Evolutionary conservation across 2,113 vertebrate species (phyloP).

Genomic region (Chlorodrepanis virens): DNA sequence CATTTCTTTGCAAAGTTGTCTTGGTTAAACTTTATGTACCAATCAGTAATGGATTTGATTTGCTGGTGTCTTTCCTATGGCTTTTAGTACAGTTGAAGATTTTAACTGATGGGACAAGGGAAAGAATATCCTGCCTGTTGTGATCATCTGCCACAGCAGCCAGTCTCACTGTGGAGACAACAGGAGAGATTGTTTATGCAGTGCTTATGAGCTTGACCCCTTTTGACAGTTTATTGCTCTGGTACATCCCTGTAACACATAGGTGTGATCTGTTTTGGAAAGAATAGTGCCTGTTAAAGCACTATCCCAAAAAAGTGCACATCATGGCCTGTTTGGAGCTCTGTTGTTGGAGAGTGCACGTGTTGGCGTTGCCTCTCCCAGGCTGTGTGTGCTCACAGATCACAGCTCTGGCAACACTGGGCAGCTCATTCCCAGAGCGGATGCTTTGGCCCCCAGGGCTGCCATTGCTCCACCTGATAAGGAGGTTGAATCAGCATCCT

Average conservation of each 20-base stretch:
- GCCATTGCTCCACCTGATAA: neutral
- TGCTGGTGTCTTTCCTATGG: neutral
- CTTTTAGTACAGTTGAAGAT: neutral
- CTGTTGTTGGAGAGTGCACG: accelerated
- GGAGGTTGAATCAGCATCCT: neutral
- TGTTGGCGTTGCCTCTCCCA: neutral
- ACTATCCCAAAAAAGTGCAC: neutral
- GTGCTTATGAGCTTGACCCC: neutral
- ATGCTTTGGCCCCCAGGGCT: neutral
- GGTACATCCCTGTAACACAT: neutral
- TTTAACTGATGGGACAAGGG: neutral
- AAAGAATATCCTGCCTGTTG: neutral
- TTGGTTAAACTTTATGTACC: neutral
- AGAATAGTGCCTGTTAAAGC: neutral
- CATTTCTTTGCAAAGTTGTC: neutral
- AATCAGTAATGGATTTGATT: neutral
- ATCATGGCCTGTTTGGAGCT: neutral
- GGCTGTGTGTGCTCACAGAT: neutral
- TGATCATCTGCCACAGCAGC: neutral
- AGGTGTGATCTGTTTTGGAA: neutral
- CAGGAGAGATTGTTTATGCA: neutral
- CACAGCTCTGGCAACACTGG: accelerated
- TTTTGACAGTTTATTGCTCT: neutral
- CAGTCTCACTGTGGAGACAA: neutral
- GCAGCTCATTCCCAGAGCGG: neutral